Conservation (phyloP, 2,797 vertebrate genomes). For the Anolis apletophallus region DNA sequence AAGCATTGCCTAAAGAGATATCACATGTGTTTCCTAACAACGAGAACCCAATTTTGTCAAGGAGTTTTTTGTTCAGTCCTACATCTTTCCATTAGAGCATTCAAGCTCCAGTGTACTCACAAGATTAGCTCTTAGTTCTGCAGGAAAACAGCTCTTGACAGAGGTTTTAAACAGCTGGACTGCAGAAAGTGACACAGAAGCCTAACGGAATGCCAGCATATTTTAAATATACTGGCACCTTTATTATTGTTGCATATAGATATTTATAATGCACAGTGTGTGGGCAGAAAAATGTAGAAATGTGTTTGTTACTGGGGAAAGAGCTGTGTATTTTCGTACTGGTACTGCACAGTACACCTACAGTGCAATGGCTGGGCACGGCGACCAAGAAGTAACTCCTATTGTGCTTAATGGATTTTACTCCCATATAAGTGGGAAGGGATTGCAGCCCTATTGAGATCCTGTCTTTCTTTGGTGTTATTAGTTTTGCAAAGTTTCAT, state of each 20-base stretch:
- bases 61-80: background rate
- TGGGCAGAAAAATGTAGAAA: background rate
- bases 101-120: background rate
- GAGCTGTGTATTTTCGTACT: background rate
- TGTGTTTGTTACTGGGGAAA: background rate
- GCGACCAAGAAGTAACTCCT: background rate
- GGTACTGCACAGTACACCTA: background rate
- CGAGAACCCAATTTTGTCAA: background rate
- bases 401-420: background rate
- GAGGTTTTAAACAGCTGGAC: background rate
- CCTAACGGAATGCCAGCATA: background rate
- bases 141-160: background rate
- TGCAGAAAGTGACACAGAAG: background rate
- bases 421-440: background rate
- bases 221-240: background rate
- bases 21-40: slow-evolving; percentile 37
- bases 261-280: slow-evolving; percentile 3
- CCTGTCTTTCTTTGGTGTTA: background rate
- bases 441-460: background rate
- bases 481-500: background rate
- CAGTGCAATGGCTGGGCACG: background rate
- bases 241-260: background rate
- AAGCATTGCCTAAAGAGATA: slow-evolving; percentile 33
- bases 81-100: rapidly evolving
- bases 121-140: background rate